Percentiles rank a stretch among this genome's conserved stretches.
Conservation (phyloP, 2,797 vertebrate species). For the Luscinia megarhynchos region DNA sequence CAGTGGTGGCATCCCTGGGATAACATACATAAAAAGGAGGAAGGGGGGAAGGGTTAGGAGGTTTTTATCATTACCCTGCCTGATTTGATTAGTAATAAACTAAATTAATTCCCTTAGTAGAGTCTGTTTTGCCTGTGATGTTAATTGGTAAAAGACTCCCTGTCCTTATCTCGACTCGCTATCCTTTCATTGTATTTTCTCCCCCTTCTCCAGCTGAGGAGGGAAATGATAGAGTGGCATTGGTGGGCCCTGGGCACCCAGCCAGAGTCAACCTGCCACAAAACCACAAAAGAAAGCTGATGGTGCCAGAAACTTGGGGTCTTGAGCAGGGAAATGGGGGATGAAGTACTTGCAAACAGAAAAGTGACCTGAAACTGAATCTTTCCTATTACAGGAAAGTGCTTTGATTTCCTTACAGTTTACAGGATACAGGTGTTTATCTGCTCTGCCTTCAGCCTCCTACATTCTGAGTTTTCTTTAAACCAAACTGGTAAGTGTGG, state of each 20-base stretch:
- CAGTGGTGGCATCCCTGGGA: rapidly evolving
- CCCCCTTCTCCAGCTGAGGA: neutral
- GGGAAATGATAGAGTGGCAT: neutral
- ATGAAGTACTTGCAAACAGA: neutral
- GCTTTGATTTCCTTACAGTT: slow-evolving; percentile 10
- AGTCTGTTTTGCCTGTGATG: neutral
- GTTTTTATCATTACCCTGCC: neutral
- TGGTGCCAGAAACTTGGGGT: neutral
- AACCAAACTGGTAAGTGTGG: neutral
- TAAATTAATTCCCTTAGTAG: neutral
- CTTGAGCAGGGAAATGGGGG: neutral
- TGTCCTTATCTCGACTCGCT: neutral
- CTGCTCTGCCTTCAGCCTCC: neutral
- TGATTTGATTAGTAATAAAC: neutral
- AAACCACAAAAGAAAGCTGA: neutral
- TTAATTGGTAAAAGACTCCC: neutral
- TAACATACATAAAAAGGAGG: neutral
- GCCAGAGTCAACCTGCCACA: neutral
- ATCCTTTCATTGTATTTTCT: neutral
- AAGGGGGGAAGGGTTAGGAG: neutral
- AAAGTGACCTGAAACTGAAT: neutral
- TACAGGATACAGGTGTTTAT: slow-evolving; percentile 42
- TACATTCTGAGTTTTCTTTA: neutral
- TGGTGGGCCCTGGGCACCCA: neutral
- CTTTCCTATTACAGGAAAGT: neutral